Evolutionary conservation across 2,888 invertebrate genomes (phyloP).

Genomic region (Noctua pronuba): DNA sequence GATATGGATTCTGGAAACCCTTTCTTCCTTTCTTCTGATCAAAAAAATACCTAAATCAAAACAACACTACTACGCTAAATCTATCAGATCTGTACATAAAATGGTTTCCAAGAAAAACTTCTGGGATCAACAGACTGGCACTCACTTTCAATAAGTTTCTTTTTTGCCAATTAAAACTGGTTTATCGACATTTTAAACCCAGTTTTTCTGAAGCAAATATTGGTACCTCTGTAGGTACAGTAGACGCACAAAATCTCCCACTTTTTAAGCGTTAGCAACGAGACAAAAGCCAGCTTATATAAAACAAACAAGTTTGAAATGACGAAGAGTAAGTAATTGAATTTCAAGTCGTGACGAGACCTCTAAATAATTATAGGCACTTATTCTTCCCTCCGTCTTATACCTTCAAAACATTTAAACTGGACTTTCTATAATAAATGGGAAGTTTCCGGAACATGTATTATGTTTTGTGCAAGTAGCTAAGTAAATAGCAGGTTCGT

Average conservation of each 20-base stretch:
- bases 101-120: background rate
- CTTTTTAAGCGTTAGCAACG: conserved; percentile 19
- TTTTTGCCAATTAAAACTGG: background rate
- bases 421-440: conserved; percentile 29
- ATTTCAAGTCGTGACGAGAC: conserved; percentile 50
- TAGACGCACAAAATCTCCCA: background rate
- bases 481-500: conserved; percentile 20
- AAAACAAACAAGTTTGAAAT: conserved; percentile 59
- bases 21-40: too few species aligned
- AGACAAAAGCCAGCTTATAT: conserved; percentile 41
- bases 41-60: background rate
- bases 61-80: background rate
- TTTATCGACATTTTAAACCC: background rate
- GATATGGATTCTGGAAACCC: conserved; percentile 14
- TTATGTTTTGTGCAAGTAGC: conserved; percentile 14
- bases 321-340: conserved; percentile 49
- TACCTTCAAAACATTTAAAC: conserved; percentile 16
- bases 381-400: conserved; percentile 30
- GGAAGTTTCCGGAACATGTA: background rate
- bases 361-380: conserved; percentile 53
- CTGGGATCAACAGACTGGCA: background rate
- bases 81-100: background rate
- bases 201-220: background rate
- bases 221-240: background rate
- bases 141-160: background rate